Conservation (phyloP, 2,113 vertebrate genomes). For the Sorex fumeus region DNA sequence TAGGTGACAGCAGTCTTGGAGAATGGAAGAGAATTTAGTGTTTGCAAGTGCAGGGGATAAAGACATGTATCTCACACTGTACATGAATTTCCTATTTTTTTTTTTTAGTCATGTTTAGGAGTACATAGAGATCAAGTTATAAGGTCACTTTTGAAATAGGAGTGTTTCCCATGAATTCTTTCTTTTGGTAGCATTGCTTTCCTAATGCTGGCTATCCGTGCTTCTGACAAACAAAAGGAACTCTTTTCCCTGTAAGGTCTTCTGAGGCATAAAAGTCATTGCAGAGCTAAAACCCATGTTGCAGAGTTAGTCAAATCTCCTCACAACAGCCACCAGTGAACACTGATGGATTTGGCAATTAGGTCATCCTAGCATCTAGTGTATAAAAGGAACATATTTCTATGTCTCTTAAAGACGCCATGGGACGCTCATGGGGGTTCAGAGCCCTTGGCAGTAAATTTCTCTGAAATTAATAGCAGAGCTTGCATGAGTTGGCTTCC, state of each 20-base stretch:
- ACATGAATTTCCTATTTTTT: neutral
- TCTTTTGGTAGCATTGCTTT: neutral
- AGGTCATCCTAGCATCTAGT: neutral
- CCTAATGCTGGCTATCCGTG: neutral
- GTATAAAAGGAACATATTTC: slow-evolving; percentile 23
- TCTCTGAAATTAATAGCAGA: neutral
- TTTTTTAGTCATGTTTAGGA: neutral
- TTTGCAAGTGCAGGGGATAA: neutral
- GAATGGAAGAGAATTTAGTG: neutral
- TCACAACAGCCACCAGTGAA: neutral
- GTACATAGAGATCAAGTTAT: neutral
- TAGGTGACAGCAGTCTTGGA: neutral
- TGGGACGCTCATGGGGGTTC: neutral
- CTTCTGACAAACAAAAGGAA: neutral
- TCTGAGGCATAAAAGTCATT: neutral
- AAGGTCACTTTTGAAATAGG: neutral
- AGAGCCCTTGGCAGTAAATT: neutral
- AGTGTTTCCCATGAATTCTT: neutral
- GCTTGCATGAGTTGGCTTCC: neutral
- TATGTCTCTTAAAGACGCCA: neutral
- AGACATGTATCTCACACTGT: neutral
- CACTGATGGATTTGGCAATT: slow-evolving; percentile 36
- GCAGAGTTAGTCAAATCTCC: neutral
- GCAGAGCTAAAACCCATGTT: neutral
- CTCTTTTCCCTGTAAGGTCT: neutral